These are phyloP conservation scores for Drosophila bocki DNA, from an alignment of 1,140 invertebrate genomes.

Conservation along the genomic window DNA sequence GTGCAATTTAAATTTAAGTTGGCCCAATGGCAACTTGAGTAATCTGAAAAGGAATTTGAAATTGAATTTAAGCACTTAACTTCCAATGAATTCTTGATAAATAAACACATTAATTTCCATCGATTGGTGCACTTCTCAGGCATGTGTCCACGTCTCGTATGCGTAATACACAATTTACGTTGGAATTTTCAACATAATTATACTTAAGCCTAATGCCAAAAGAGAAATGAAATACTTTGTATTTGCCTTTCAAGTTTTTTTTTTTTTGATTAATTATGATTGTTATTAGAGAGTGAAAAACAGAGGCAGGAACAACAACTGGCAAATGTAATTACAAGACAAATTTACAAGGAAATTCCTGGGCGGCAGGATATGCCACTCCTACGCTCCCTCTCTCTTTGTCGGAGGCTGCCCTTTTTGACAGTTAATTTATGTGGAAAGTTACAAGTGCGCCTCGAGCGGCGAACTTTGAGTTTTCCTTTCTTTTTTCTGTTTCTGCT, in stretches of 20 bases:
- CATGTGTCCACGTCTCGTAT: slow-evolving; percentile 8
- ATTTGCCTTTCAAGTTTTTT: slow-evolving; percentile 18
- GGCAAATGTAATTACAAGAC: slow-evolving; percentile 75
- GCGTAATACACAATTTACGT: not conserved
- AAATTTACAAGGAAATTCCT: slow-evolving; percentile 74
- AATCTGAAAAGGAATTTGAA: not conserved
- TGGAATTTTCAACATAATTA: slow-evolving; percentile 22
- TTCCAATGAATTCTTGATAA: not conserved
- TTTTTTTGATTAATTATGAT: slow-evolving; percentile 67
- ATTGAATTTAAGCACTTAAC: not conserved
- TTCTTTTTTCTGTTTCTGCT: not conserved
- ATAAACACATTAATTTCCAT: not conserved
- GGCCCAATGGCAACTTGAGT: not conserved
- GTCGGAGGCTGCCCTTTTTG: slow-evolving; percentile 64
- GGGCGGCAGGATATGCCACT: slow-evolving; percentile 38
- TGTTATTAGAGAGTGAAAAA: slow-evolving; percentile 59
- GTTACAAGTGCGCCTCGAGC: slow-evolving; percentile 76
- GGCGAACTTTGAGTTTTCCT: slow-evolving; percentile 62
- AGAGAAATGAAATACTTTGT: slow-evolving; percentile 13
- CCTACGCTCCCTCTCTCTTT: not conserved
- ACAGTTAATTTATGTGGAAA: slow-evolving; percentile 81
- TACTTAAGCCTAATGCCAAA: not conserved
- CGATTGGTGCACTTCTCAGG: not conserved
- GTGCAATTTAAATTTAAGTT: not conserved
- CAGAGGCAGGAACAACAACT: slow-evolving; percentile 24